Evolutionary conservation across 2,113 vertebrate genomes (phyloP).

Genomic region (Calidris pugnax): DNA sequence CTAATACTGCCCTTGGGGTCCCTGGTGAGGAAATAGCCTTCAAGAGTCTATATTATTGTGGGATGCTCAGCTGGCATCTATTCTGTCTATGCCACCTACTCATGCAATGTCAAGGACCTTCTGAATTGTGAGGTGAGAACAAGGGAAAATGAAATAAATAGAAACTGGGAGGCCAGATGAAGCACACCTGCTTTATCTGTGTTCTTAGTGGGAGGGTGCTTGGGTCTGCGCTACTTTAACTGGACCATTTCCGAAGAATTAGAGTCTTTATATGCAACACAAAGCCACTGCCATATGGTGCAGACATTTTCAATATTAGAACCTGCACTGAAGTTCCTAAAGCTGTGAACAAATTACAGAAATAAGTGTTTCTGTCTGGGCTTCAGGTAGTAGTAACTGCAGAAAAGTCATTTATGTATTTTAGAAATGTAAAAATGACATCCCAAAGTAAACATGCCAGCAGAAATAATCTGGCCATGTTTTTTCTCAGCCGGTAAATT

Average conservation of each 20-base stretch:
- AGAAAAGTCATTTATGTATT: background rate
- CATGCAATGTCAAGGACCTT: background rate
- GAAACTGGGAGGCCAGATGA: background rate
- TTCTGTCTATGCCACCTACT: background rate
- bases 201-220: background rate
- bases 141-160: background rate
- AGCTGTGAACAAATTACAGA: background rate
- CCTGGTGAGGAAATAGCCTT: background rate
- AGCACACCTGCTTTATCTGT: rapidly evolving
- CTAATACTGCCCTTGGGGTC: background rate
- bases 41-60: rapidly evolving
- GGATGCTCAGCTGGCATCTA: background rate
- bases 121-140: background rate
- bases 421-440: background rate
- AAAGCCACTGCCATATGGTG: background rate
- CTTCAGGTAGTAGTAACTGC: background rate
- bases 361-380: background rate
- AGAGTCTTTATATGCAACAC: background rate
- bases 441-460: background rate
- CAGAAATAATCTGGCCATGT: background rate
- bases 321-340: background rate
- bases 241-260: background rate
- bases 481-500: background rate
- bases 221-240: background rate
- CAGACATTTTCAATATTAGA: background rate